A percentile compares a stretch with the other conserved stretches of the same genome.
phyloP scores from a whole-genome alignment of 1,140 invertebrate genomes.

The Drosophila novamexicana region DNA sequence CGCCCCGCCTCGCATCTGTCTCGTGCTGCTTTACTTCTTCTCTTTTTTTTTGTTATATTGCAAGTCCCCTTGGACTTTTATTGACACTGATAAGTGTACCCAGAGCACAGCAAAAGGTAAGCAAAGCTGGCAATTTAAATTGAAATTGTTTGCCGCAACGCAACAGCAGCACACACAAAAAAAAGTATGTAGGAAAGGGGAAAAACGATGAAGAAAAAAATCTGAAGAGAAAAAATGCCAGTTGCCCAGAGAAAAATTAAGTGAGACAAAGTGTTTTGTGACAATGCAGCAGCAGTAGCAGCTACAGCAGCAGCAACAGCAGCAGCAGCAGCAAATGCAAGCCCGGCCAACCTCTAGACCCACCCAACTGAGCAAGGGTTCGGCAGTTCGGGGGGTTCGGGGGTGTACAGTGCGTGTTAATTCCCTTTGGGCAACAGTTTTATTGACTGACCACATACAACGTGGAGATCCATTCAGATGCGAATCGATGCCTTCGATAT shows the following conservation, averaged over 20 bases:
- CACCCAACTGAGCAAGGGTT: constrained; percentile 2
- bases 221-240: constrained; percentile 42
- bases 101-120: constrained; percentile 74
- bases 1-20: constrained; percentile 44
- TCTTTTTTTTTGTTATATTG: constrained; percentile 40
- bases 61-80: constrained; percentile 72
- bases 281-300: constrained; percentile 54
- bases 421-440: constrained; percentile 78
- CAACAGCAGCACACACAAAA: constrained; percentile 68
- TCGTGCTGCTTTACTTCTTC: constrained; percentile 30
- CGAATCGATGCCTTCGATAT: constrained; percentile 38
- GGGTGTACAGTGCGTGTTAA: constrained; percentile 62
- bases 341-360: constrained; percentile 6
- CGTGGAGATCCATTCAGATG: constrained; percentile 35
- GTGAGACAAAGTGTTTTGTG: constrained; percentile 81
- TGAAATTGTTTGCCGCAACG: constrained; percentile 79
- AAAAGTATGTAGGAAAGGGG: constrained; percentile 9
- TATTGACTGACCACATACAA: constrained; percentile 73
- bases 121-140: constrained; percentile 80
- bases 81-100: constrained; percentile 82
- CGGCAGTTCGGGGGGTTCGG: constrained; percentile 24
- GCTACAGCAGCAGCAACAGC: not conserved
- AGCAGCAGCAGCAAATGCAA: constrained; percentile 26
- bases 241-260: constrained; percentile 71
- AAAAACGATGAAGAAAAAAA: constrained; percentile 31